Evolutionary conservation across 1,140 invertebrate genomes (phyloP).

Genomic region (Eumeta japonica): DNA sequence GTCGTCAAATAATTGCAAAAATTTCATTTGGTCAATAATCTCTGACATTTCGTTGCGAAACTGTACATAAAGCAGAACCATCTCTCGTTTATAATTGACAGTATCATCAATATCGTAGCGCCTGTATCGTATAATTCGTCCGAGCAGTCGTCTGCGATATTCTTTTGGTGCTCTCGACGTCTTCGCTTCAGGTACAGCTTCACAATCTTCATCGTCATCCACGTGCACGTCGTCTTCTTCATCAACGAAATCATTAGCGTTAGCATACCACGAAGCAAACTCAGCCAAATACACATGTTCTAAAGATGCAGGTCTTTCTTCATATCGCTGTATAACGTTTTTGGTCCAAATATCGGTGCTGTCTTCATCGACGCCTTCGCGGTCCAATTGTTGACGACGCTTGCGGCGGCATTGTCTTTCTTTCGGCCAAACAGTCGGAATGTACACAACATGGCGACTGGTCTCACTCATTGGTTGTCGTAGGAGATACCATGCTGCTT

Average conservation of each 20-base stretch:
- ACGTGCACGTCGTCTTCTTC: conserved; percentile 25
- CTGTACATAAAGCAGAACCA: conserved; percentile 27
- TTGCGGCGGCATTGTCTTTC: conserved; percentile 33
- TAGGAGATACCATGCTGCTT: conserved; percentile 50
- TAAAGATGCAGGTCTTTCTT: conserved; percentile 25
- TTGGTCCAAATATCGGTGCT: conserved; percentile 28
- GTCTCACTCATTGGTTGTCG: no score
- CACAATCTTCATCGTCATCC: conserved; percentile 23
- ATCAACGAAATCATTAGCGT: conserved; percentile 25
- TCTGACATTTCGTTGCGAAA: conserved; percentile 30
- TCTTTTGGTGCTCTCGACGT: conserved; percentile 19
- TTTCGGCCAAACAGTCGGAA: conserved; percentile 32
- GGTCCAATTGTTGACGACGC: conserved; percentile 22
- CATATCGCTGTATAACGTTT: conserved; percentile 27
- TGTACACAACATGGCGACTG: conserved; percentile 25
- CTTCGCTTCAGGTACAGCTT: conserved; percentile 16
- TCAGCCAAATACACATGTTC: conserved; percentile 30
- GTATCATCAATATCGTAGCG: no score
- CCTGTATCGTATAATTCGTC: conserved; percentile 31
- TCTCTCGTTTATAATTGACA: conserved; percentile 33
- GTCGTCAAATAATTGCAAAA: conserved; percentile 26
- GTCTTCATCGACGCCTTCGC: conserved; percentile 20
- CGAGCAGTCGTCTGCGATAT: conserved; percentile 20
- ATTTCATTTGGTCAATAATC: conserved; percentile 29
- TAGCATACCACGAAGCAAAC: conserved; percentile 33